Percentiles rank a stretch among this genome's conserved stretches.
Conservation (phyloP, 2,888 invertebrate genomes). For the Cyaniris semiargus region DNA sequence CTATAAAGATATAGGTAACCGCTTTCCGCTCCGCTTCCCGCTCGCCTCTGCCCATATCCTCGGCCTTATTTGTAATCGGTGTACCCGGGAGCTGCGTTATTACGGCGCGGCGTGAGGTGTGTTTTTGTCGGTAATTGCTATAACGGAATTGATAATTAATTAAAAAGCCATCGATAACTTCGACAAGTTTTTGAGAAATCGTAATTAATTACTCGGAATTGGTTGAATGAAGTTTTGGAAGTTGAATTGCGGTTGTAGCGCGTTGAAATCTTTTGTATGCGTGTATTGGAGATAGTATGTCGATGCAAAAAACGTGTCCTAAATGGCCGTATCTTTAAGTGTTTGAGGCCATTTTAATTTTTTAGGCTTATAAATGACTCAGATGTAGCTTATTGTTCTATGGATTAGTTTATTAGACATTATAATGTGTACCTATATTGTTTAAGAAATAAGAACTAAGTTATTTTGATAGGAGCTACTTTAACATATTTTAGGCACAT, state of each 20-base stretch:
- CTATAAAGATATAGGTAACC: neutral
- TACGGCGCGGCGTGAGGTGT: conserved; percentile 19
- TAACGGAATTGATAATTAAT: conserved; percentile 1
- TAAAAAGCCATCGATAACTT: conserved; percentile 13
- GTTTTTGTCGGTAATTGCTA: conserved; percentile 20
- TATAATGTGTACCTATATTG: too few species aligned
- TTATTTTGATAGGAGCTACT: too few species aligned
- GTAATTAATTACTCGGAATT: neutral
- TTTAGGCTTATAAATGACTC: too few species aligned
- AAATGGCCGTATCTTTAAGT: neutral
- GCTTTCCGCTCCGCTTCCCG: neutral
- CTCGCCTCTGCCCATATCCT: neutral
- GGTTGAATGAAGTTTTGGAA: neutral
- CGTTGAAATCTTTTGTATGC: neutral
- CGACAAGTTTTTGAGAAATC: neutral
- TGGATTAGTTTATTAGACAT: too few species aligned
- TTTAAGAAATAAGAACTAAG: too few species aligned
- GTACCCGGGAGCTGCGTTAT: conserved; percentile 27
- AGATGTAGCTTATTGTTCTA: too few species aligned
- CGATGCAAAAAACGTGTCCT: neutral
- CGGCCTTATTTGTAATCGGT: neutral
- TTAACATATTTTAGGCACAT: too few species aligned
- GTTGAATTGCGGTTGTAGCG: neutral
- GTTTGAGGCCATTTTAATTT: too few species aligned
- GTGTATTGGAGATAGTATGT: neutral